phyloP scores from a whole-genome alignment of 2,888 invertebrate species.

The Eustalomyia histrio region DNA sequence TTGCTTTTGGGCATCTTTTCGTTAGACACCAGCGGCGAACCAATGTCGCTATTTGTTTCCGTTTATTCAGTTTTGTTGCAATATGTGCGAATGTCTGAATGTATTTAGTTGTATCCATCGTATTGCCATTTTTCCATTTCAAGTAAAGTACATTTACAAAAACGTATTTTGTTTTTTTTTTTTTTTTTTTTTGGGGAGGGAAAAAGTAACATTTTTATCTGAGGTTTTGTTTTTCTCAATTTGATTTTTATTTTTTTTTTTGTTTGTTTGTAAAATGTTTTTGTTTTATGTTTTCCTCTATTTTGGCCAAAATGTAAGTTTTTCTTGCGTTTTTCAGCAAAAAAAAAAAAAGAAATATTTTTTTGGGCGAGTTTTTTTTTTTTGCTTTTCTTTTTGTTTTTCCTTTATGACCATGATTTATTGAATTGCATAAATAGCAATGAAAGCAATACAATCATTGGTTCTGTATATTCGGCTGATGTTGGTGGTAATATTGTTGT shows the following conservation, averaged over 20 bases:
- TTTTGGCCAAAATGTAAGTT: slow-evolving; percentile 43
- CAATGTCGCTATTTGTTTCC: slow-evolving; percentile 70
- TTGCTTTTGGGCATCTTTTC: slow-evolving; percentile 65
- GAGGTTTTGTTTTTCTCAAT: slow-evolving; percentile 39
- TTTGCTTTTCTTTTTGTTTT: slow-evolving; percentile 18
- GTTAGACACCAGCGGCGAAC: slow-evolving; percentile 60
- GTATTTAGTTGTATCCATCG: background rate
- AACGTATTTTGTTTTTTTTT: slow-evolving; percentile 34
- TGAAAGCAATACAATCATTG: slow-evolving; percentile 76
- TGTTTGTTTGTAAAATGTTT: slow-evolving; percentile 34
- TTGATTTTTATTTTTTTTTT: slow-evolving; percentile 28
- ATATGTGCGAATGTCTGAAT: slow-evolving; percentile 28
- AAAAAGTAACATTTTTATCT: slow-evolving; percentile 49
- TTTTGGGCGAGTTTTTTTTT: background rate
- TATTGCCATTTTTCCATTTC: slow-evolving; percentile 43
- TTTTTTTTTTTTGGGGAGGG: slow-evolving; percentile 6
- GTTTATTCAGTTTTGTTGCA: slow-evolving; percentile 66
- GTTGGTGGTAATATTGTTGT: slow-evolving; percentile 28
- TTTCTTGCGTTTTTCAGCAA: slow-evolving; percentile 23
- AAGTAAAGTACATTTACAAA: background rate
- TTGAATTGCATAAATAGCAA: slow-evolving; percentile 78
- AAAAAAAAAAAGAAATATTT: background rate
- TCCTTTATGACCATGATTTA: slow-evolving; percentile 74
- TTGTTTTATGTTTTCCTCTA: slow-evolving; percentile 62
- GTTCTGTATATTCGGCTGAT: slow-evolving; percentile 50